A percentile compares a stretch with the other conserved stretches of the same genome.
Evolutionary conservation across 2,113 vertebrate genomes (phyloP).

Genomic region (Numida meleagris): DNA sequence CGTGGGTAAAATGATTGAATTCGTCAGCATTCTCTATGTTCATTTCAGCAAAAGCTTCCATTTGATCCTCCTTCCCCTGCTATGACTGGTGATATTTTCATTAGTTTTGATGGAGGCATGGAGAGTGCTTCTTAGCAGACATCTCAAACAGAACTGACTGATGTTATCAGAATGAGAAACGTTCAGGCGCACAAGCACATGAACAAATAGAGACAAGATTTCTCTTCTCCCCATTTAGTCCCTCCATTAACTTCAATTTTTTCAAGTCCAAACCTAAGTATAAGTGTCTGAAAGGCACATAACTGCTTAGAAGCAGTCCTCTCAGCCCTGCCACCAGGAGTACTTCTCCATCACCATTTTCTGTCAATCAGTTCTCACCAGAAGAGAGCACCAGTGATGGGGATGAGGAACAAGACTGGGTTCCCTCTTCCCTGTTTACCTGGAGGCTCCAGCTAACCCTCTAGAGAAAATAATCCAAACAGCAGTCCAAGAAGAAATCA

Average conservation of each 20-base stretch:
- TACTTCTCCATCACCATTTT: background rate
- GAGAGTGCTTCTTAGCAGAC: background rate
- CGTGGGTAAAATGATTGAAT: background rate
- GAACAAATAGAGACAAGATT: background rate
- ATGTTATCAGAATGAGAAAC: background rate
- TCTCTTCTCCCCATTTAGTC: background rate
- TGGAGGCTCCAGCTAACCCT: background rate
- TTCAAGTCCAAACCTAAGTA: background rate
- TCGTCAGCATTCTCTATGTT: background rate
- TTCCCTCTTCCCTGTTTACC: background rate
- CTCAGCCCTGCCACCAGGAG: accelerated
- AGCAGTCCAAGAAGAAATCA: background rate
- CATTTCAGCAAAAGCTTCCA: background rate
- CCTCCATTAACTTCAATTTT: background rate
- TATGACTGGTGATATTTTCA: background rate
- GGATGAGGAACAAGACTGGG: background rate
- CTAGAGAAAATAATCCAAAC: background rate
- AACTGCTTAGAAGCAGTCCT: background rate
- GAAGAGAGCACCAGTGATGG: background rate
- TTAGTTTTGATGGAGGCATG: background rate
- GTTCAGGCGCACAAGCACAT: background rate
- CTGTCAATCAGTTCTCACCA: background rate
- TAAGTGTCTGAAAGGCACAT: background rate
- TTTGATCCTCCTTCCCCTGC: background rate
- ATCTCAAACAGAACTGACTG: background rate